phyloP scores from a whole-genome alignment of 2,797 vertebrate genomes.

The Halcyon leucocephala region DNA sequence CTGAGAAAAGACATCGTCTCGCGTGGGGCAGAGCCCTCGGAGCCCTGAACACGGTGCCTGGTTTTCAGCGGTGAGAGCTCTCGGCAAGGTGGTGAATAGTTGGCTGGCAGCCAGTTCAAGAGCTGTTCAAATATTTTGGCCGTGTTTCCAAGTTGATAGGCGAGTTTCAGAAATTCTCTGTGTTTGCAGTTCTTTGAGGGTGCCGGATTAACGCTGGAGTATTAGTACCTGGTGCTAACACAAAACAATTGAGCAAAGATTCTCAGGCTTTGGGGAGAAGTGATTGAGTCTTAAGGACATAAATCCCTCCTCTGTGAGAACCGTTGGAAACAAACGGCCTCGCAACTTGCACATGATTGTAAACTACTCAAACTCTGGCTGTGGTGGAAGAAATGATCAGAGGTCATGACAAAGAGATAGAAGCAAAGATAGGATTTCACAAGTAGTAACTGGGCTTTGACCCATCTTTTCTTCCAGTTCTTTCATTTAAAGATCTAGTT shows the following conservation, averaged over 20 bases:
- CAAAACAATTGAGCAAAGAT: neutral
- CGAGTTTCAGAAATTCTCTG: neutral
- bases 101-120: neutral
- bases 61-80: neutral
- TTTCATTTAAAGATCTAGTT: neutral
- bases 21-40: conserved; percentile 17
- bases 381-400: neutral
- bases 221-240: neutral
- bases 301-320: neutral
- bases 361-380: neutral
- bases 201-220: neutral
- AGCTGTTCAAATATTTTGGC: neutral
- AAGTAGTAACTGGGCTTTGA: neutral
- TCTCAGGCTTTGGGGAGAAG: neutral
- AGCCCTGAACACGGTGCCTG: neutral
- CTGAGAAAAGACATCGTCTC: conserved; percentile 13
- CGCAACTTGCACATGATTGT: neutral
- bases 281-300: neutral
- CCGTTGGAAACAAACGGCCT: neutral
- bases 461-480: neutral
- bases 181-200: neutral
- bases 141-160: neutral
- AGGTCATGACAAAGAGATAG: neutral
- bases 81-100: neutral
- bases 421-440: neutral